A percentile compares a stretch with the other conserved stretches of the same genome.
Evolutionary conservation across 2,797 vertebrate species (phyloP).

Genomic region (Gallirallus australis): DNA sequence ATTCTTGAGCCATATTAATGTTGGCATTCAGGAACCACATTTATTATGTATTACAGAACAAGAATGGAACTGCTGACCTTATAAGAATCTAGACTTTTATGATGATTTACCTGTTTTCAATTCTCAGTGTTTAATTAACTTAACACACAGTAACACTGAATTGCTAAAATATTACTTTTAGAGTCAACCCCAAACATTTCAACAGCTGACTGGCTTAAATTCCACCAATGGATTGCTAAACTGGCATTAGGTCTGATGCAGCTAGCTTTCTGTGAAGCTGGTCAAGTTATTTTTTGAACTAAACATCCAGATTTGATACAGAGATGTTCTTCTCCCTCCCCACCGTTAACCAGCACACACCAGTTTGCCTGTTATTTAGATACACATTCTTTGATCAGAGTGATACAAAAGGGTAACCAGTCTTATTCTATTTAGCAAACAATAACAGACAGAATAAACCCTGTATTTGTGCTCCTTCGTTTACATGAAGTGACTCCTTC

Average conservation of each 20-base stretch:
- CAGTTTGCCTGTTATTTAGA: not conserved
- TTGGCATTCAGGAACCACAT: slow-evolving; percentile 20
- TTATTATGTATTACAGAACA: not conserved
- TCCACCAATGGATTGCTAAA: not conserved
- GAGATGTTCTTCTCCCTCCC: fast-evolving
- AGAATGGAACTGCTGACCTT: not conserved
- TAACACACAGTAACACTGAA: not conserved
- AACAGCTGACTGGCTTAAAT: not conserved
- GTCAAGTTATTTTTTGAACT: not conserved
- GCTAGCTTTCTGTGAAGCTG: not conserved
- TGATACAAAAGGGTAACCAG: not conserved
- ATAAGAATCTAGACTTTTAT: slow-evolving; percentile 20
- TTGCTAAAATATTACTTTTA: slow-evolving; percentile 6
- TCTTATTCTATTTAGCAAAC: not conserved
- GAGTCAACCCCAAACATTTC: not conserved
- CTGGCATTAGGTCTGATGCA: not conserved
- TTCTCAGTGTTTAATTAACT: slow-evolving; percentile 47
- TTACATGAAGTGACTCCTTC: not conserved
- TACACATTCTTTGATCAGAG: not conserved
- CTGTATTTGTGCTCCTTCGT: not conserved
- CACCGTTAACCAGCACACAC: not conserved
- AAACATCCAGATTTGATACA: not conserved
- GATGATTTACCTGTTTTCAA: slow-evolving; percentile 29
- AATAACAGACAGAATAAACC: not conserved
- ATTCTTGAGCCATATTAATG: slow-evolving; percentile 5